phyloP scores from a whole-genome alignment of 2,797 vertebrate genomes.

The Rhinoraja longicauda region DNA sequence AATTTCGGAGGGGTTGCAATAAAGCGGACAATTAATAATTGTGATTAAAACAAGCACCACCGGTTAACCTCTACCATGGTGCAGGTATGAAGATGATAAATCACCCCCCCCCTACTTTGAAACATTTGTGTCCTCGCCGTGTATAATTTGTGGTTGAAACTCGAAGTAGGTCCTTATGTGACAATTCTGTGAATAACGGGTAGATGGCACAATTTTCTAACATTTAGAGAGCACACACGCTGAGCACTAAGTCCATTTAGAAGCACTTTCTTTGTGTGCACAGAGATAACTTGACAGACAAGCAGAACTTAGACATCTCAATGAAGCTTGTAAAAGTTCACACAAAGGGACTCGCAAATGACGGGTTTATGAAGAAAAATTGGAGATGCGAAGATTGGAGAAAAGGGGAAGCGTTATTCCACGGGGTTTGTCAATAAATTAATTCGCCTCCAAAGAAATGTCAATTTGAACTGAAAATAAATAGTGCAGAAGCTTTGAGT shows the following conservation, averaged over 20 bases:
- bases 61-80: neutral
- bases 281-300: slow-evolving; percentile 72
- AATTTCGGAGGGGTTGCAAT: neutral
- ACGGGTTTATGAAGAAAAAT: slow-evolving; percentile 41
- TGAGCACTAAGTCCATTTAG: slow-evolving; percentile 73
- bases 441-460: slow-evolving; percentile 41
- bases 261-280: slow-evolving; percentile 77
- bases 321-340: slow-evolving; percentile 65
- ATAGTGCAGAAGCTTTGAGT: slow-evolving; percentile 8
- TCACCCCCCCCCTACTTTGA: neutral
- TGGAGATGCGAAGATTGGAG: slow-evolving; percentile 48
- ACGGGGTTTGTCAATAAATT: slow-evolving; percentile 42
- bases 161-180: slow-evolving; percentile 75
- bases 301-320: slow-evolving; percentile 69
- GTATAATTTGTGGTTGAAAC: slow-evolving; percentile 71
- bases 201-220: slow-evolving; percentile 99
- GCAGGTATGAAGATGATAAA: neutral
- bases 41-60: neutral
- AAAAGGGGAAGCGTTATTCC: slow-evolving; percentile 44
- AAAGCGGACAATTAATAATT: neutral
- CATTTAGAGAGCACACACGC: slow-evolving; percentile 81
- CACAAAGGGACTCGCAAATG: slow-evolving; percentile 37
- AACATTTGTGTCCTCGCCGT: slow-evolving; percentile 48
- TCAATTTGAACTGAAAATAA: slow-evolving; percentile 42
- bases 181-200: slow-evolving; percentile 94